These are phyloP conservation scores for Harpalus rubripes DNA, from an alignment of 2,888 invertebrate species.

Conservation along the genomic window DNA sequence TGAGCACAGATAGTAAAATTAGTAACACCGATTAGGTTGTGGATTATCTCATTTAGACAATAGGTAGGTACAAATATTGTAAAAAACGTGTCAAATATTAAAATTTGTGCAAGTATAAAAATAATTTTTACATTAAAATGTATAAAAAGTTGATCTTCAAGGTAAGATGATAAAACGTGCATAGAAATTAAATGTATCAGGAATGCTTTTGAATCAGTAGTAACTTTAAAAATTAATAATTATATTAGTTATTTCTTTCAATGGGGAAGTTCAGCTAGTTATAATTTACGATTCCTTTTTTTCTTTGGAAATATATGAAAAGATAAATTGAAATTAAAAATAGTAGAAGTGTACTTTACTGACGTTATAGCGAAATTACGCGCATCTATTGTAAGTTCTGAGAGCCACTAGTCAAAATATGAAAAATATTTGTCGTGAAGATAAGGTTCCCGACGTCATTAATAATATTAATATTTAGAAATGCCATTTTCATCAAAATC, in stretches of 20 bases:
- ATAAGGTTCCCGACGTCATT: no score
- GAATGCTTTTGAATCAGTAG: constrained; percentile 46
- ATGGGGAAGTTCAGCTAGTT: no score
- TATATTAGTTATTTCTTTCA: constrained; percentile 34
- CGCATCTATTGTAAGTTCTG: no score
- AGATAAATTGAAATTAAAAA: no score
- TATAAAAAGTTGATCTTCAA: constrained; percentile 63
- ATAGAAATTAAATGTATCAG: constrained; percentile 39
- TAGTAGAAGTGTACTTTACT: no score
- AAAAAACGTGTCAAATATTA: constrained; percentile 57
- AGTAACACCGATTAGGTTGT: constrained; percentile 36
- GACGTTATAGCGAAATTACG: no score
- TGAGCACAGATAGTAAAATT: constrained; percentile 33
- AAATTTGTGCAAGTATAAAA: constrained; percentile 66
- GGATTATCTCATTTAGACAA: constrained; percentile 51
- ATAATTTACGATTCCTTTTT: no score
- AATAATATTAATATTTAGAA: no score
- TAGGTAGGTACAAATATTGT: constrained; percentile 43
- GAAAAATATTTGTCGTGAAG: no score
- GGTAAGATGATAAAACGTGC: constrained; percentile 45
- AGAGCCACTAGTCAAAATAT: no score
- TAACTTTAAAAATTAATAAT: constrained; percentile 35
- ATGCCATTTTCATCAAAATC: no score
- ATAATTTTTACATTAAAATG: constrained; percentile 66
- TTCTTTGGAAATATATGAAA: no score